phyloP scores from a whole-genome alignment of 2,113 vertebrate genomes.

The Dipodomys stephensi region DNA sequence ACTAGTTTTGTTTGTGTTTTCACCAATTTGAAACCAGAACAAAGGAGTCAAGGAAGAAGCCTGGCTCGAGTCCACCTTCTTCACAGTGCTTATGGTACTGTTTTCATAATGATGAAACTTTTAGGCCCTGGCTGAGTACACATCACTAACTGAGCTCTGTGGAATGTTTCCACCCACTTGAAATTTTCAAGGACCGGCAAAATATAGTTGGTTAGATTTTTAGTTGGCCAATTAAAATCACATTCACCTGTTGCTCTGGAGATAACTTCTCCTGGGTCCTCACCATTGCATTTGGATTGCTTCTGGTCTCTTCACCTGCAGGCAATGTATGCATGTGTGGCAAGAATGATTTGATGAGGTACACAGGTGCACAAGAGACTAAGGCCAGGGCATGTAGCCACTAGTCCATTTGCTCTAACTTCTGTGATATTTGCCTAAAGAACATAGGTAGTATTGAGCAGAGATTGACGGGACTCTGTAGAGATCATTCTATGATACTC shows the following conservation, averaged over 20 bases:
- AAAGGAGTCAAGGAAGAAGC: neutral
- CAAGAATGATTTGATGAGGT: neutral
- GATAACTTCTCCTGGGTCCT: neutral
- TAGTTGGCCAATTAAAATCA: conserved; percentile 4
- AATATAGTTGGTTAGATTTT: neutral
- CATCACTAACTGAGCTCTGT: neutral
- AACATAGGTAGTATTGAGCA: neutral
- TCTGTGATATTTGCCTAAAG: neutral
- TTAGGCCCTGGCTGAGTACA: neutral
- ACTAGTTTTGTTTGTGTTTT: neutral
- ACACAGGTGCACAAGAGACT: neutral
- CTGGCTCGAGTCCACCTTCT: accelerated
- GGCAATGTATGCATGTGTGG: neutral
- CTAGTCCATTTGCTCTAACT: neutral
- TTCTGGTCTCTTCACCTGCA: neutral
- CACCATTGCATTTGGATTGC: neutral
- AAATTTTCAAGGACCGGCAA: neutral
- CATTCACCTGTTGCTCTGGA: neutral
- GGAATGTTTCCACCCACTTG: neutral
- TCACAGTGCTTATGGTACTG: neutral
- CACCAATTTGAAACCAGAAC: neutral
- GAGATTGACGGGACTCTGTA: neutral
- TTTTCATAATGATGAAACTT: neutral
- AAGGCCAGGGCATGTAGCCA: neutral
- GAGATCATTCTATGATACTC: neutral